These are phyloP conservation scores for Thereuonema tuberculata DNA, from an alignment of 1,140 invertebrate genomes.

Conservation along the genomic window DNA sequence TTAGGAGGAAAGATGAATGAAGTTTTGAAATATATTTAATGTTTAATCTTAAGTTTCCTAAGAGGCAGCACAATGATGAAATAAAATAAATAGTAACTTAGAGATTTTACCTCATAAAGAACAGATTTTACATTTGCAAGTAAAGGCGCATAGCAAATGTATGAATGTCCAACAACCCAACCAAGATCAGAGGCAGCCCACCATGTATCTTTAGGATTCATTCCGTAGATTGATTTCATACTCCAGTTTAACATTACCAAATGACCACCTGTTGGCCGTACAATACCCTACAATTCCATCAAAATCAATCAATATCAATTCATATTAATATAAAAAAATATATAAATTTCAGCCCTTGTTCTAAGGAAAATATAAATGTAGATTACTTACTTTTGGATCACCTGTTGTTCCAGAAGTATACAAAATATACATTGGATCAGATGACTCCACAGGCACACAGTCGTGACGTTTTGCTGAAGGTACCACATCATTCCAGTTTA, in stretches of 20 bases:
- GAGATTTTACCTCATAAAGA: conserved; percentile 55
- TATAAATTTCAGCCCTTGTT: too few relatives aligned
- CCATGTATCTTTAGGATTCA: conserved; percentile 68
- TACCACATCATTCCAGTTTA: conserved; percentile 61
- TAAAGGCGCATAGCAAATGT: conserved; percentile 82
- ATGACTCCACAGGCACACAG: conserved; percentile 71
- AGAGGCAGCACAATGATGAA: too few relatives aligned
- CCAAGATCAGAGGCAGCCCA: conserved; percentile 70
- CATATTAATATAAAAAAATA: too few relatives aligned
- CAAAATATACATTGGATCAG: conserved; percentile 78
- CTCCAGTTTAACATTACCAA: conserved; percentile 69
- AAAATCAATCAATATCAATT: too few relatives aligned
- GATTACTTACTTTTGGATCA: conserved; percentile 33
- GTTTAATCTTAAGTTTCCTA: too few relatives aligned
- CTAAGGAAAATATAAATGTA: too few relatives aligned
- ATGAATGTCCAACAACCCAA: conserved; percentile 90
- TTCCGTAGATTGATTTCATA: conserved; percentile 66
- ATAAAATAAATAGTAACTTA: neutral
- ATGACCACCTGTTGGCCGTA: conserved; percentile 72
- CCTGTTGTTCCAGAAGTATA: conserved; percentile 88
- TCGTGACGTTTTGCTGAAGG: conserved; percentile 46
- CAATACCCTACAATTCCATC: conserved; percentile 53
- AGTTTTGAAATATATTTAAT: too few relatives aligned
- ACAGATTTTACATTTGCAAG: conserved; percentile 66
- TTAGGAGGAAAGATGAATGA: too few relatives aligned